Conservation (phyloP, 2,113 vertebrate species). For the Ondatra zibethicus region DNA sequence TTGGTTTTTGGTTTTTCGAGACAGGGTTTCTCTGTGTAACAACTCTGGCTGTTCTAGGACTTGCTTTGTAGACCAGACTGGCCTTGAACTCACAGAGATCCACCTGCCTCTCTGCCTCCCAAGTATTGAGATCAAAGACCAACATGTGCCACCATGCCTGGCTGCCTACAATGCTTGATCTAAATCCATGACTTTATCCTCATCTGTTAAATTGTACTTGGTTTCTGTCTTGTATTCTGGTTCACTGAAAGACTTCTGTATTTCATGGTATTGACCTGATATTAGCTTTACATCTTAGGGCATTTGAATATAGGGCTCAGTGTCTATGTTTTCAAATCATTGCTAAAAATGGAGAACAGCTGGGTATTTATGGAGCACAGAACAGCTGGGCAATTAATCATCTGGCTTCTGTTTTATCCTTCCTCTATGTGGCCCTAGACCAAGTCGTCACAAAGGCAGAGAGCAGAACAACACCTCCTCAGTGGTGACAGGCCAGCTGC, state of each 20-base stretch:
- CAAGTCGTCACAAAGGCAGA: constrained; percentile 12
- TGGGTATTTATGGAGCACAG: constrained; percentile 14
- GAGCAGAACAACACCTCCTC: constrained; percentile 41
- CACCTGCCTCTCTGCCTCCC: too few species aligned
- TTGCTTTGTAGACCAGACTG: too few species aligned
- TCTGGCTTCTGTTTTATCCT: background rate
- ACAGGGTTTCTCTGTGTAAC: too few species aligned
- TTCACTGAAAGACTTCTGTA: constrained; percentile 48
- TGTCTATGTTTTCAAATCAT: constrained; percentile 40
- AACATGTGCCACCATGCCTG: too few species aligned
- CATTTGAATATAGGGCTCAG: background rate
- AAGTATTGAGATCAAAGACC: too few species aligned
- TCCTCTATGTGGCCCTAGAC: background rate
- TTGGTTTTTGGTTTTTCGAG: too few species aligned
- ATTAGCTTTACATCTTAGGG: background rate
- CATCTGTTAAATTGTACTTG: background rate
- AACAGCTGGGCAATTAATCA: constrained; percentile 6
- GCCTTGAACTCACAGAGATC: too few species aligned
- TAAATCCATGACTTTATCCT: background rate
- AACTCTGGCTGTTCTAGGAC: too few species aligned
- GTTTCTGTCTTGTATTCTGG: background rate
- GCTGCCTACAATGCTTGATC: background rate
- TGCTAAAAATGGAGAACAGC: background rate
- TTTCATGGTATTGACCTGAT: background rate
- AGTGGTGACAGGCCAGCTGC: background rate